A percentile compares a stretch with the other conserved stretches of the same genome.
phyloP scores from a whole-genome alignment of 2,888 invertebrate genomes.

The Drosophila mimica region DNA sequence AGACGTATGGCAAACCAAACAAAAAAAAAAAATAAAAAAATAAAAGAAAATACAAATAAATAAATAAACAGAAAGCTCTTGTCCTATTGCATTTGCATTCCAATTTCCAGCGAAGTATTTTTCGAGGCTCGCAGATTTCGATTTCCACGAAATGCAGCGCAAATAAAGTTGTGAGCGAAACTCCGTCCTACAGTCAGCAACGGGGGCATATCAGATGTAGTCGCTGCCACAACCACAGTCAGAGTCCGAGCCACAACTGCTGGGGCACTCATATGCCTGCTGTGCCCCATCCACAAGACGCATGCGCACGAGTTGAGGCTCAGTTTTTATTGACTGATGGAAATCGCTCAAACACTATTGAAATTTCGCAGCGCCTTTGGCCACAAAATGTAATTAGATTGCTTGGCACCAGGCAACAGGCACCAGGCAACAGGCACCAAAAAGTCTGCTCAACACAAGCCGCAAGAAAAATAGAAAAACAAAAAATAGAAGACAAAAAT shows the following conservation, averaged over 20 bases:
- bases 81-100: conserved; percentile 50
- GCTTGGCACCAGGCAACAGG: conserved; percentile 11
- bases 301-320: conserved; percentile 24
- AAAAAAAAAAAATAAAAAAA: background rate
- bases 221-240: conserved; percentile 17
- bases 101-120: conserved; percentile 78
- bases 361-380: conserved; percentile 45
- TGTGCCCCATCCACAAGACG: conserved; percentile 46
- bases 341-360: conserved; percentile 77
- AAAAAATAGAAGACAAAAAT: conserved; percentile 16
- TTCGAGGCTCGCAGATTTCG: conserved; percentile 56
- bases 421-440: conserved; percentile 14
- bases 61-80: conserved; percentile 12
- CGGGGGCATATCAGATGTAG: conserved; percentile 67
- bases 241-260: background rate
- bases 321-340: conserved; percentile 81
- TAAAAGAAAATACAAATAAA: background rate
- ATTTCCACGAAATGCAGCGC: conserved; percentile 72
- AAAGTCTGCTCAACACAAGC: conserved; percentile 21
- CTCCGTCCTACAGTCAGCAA: conserved; percentile 14
- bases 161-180: conserved; percentile 76
- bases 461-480: background rate
- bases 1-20: conserved; percentile 23
- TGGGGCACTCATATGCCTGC: conserved; percentile 51
- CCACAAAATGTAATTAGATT: conserved; percentile 81